These are phyloP conservation scores for Brenthis ino DNA, from an alignment of 2,888 invertebrate species.

Conservation along the genomic window DNA sequence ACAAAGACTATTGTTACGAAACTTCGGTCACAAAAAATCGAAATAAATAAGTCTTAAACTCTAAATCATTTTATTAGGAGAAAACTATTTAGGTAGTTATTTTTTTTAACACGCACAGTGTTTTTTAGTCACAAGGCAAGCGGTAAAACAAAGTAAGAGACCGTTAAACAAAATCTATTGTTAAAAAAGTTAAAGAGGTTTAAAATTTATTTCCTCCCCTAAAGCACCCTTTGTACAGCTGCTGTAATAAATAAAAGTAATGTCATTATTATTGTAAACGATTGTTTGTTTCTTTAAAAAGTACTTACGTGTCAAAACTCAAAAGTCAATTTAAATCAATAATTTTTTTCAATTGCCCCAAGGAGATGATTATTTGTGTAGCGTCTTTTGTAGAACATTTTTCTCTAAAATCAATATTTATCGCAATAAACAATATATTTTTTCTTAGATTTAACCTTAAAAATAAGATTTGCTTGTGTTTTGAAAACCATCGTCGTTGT, in stretches of 20 bases:
- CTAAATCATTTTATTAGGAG: neutral
- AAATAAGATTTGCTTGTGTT: no score
- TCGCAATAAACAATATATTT: no score
- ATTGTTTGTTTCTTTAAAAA: conserved; percentile 4
- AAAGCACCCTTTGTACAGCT: conserved; percentile 12
- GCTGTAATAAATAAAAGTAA: conserved; percentile 11
- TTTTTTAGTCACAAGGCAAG: conserved; percentile 4
- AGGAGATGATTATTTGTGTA: no score
- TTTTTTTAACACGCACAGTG: neutral
- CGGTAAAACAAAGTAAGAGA: conserved; percentile 9
- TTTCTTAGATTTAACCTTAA: no score
- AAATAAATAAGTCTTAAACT: no score
- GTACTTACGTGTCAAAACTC: neutral
- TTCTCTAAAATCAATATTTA: no score
- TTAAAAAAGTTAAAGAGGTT: conserved; percentile 7
- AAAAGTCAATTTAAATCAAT: neutral
- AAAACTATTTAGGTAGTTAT: neutral
- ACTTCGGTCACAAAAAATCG: no score
- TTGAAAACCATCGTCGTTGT: no score
- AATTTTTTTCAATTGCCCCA: no score
- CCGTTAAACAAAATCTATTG: conserved; percentile 17
- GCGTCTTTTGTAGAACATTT: no score
- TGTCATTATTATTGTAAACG: conserved; percentile 3
- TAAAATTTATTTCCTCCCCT: conserved; percentile 1
- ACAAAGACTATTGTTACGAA: no score